Conservation (phyloP, 2,797 vertebrate species). For the Silurus lanzhouensis region DNA sequence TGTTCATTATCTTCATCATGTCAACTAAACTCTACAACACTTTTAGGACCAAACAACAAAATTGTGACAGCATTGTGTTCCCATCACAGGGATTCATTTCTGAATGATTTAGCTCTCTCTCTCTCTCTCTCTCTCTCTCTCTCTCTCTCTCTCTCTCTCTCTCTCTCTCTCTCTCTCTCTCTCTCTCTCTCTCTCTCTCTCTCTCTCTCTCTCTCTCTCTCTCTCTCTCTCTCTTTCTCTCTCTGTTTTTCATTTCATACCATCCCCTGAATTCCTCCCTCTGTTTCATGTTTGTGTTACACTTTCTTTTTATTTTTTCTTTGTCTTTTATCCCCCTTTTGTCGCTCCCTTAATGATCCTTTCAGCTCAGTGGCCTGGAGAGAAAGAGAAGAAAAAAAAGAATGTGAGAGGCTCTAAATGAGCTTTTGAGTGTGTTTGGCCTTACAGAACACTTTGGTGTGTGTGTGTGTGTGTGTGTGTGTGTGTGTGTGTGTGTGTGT, state of each 20-base stretch:
- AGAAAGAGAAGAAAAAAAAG: slow-evolving; percentile 39
- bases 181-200: no score
- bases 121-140: no score
- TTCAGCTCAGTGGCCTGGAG: slow-evolving; percentile 50
- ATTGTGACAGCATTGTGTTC: background rate
- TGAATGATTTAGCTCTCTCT: background rate
- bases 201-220: no score
- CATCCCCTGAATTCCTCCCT: background rate
- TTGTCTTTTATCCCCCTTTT: slow-evolving; percentile 43
- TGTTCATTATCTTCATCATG: background rate
- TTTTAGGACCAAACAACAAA: background rate
- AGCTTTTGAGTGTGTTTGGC: slow-evolving; percentile 77
- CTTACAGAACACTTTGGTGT: slow-evolving; percentile 13
- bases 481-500: background rate
- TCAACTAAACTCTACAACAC: no score
- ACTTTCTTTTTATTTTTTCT: slow-evolving; percentile 45
- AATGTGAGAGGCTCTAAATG: slow-evolving; percentile 68
- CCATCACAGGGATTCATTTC: background rate
- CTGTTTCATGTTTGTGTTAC: slow-evolving; percentile 26
- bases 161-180: background rate
- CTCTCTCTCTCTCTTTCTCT: background rate
- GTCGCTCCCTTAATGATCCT: slow-evolving; percentile 53
- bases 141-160: background rate
- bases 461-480: slow-evolving; percentile 20
- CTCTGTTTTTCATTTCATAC: slow-evolving; percentile 9